Conservation (phyloP, 1,140 invertebrate species). For the Paralvinella palmiformis region DNA sequence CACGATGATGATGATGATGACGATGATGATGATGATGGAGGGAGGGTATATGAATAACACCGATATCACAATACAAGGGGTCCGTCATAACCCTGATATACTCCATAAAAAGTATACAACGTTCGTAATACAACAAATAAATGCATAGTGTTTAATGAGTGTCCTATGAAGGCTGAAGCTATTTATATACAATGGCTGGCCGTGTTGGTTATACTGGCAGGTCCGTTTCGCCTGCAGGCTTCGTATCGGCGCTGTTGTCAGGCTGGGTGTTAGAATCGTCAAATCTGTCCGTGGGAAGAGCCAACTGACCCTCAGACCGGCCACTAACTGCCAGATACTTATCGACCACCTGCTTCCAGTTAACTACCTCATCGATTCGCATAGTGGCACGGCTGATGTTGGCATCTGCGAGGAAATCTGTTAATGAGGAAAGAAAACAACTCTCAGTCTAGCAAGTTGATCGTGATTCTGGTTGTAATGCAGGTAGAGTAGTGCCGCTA, state of each 20-base stretch:
- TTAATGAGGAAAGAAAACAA: neutral
- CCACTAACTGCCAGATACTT: constrained; percentile 78
- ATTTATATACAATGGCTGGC: neutral
- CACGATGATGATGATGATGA: neutral
- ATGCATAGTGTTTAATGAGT: neutral
- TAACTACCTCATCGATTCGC: constrained; percentile 79
- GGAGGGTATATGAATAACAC: too few relatives aligned
- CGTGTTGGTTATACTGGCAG: neutral
- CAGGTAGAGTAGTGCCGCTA: too few relatives aligned
- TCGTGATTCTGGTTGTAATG: too few relatives aligned
- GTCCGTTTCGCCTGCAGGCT: constrained; percentile 14
- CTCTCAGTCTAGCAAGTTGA: too few relatives aligned
- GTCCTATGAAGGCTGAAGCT: neutral
- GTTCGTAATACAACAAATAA: neutral
- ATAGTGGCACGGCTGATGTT: constrained; percentile 58
- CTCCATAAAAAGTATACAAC: too few relatives aligned
- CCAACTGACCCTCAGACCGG: constrained; percentile 23
- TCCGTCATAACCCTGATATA: too few relatives aligned
- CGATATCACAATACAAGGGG: too few relatives aligned
- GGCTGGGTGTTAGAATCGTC: too few relatives aligned
- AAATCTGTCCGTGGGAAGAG: too few relatives aligned
- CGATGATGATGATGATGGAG: too few relatives aligned
- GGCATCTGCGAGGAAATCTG: neutral
- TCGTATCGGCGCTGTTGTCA: neutral
- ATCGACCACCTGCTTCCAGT: constrained; percentile 82